A percentile compares a stretch with the other conserved stretches of the same genome.
These are phyloP conservation scores for Prionailurus bengalensis DNA, from an alignment of 2,113 vertebrate species.

Conservation along the genomic window DNA sequence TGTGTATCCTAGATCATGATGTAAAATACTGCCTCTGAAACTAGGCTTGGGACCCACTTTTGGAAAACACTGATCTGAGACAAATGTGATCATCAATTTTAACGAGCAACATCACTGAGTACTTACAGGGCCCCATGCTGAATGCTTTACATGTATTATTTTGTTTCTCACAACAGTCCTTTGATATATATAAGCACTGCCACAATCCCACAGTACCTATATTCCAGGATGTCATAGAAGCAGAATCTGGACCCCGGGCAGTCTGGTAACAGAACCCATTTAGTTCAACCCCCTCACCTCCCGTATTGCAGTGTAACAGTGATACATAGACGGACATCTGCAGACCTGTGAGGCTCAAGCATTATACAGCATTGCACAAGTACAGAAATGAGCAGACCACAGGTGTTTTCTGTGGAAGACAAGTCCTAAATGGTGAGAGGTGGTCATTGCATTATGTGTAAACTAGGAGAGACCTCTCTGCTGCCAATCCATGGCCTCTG, in stretches of 20 bases:
- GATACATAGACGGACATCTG: background rate
- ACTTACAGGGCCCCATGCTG: background rate
- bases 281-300: background rate
- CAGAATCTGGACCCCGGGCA: background rate
- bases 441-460: background rate
- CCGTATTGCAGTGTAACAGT: background rate
- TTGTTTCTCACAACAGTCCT: background rate
- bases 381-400: background rate
- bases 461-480: background rate
- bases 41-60: background rate
- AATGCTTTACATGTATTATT: background rate
- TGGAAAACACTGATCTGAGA: background rate
- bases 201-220: background rate
- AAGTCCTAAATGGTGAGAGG: background rate
- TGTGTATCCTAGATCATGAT: background rate
- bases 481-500: slow-evolving; percentile 27
- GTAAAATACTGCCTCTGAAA: background rate
- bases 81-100: background rate
- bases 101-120: background rate
- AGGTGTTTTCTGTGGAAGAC: background rate
- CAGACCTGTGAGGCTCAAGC: background rate
- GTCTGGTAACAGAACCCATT: background rate
- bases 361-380: background rate
- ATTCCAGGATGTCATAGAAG: background rate
- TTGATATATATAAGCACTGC: background rate